Conservation (phyloP, 2,113 vertebrate species). For the Sakesphorus luctuosus region DNA sequence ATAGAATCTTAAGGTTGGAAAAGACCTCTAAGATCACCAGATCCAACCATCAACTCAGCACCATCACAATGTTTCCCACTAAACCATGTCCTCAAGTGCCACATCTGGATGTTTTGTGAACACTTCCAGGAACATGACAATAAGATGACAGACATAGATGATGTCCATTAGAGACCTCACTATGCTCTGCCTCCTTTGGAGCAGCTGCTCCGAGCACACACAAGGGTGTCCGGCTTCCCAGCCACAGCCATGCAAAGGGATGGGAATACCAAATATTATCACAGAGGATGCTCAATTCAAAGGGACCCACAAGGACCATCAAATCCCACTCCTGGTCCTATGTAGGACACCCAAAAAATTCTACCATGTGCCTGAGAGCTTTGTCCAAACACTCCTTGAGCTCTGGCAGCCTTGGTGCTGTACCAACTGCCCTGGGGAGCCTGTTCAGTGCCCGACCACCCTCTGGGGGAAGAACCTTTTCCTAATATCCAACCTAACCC, state of each 20-base stretch:
- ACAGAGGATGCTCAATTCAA: neutral
- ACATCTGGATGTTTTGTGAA: fast-evolving
- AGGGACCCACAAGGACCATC: neutral
- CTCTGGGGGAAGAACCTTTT: neutral
- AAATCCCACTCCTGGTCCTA: neutral
- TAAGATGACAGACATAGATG: fast-evolving
- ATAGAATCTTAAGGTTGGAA: neutral
- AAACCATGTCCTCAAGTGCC: neutral
- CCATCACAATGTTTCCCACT: neutral
- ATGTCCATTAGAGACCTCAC: neutral
- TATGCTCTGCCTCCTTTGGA: neutral
- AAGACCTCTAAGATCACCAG: neutral
- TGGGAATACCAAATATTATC: neutral
- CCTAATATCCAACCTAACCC: neutral
- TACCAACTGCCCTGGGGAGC: neutral
- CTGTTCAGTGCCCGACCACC: neutral
- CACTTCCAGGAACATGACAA: neutral
- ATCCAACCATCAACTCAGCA: neutral
- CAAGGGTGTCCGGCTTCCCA: neutral
- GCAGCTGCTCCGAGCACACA: neutral
- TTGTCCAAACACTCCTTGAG: neutral
- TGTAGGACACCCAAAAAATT: neutral
- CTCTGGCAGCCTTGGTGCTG: neutral
- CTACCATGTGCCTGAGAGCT: neutral
- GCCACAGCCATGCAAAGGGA: fast-evolving